Conservation (phyloP, 2,113 vertebrate species). For the Pachyramphus minor region DNA sequence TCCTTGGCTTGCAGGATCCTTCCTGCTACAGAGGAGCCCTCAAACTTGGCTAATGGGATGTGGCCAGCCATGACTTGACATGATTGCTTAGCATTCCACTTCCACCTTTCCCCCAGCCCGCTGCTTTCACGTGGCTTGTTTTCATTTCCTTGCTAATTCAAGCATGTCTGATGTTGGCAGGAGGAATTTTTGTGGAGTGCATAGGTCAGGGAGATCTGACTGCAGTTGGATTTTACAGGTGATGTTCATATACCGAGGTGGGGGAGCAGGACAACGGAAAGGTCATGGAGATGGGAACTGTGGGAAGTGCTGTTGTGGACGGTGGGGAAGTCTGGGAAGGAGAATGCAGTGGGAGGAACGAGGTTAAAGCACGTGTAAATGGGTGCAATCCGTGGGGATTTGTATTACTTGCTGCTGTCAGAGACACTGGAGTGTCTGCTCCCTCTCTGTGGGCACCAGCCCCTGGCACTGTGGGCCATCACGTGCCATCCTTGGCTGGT, state of each 20-base stretch:
- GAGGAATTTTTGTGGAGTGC: not conserved
- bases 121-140: conserved; percentile 4
- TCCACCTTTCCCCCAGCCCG: not conserved
- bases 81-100: not conserved
- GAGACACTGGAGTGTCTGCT: accelerated
- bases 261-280: not conserved
- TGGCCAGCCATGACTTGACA: not conserved
- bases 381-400: not conserved
- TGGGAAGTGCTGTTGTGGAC: not conserved
- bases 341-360: not conserved
- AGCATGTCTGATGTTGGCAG: not conserved
- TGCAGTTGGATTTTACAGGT: not conserved
- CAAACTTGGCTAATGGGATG: not conserved
- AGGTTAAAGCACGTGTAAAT: not conserved
- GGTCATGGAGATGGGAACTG: not conserved
- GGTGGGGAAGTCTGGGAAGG: not conserved
- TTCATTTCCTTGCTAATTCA: conserved; percentile 37
- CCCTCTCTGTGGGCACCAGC: not conserved
- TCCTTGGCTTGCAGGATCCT: too few species aligned
- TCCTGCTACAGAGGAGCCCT: too few species aligned
- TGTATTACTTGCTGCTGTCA: not conserved
- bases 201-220: not conserved
- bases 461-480: not conserved
- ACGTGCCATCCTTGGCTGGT: accelerated
- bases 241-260: not conserved